Base-by-base conservation (phyloP, 1,140 invertebrate species). In the Ylistrum balloti region DNA sequence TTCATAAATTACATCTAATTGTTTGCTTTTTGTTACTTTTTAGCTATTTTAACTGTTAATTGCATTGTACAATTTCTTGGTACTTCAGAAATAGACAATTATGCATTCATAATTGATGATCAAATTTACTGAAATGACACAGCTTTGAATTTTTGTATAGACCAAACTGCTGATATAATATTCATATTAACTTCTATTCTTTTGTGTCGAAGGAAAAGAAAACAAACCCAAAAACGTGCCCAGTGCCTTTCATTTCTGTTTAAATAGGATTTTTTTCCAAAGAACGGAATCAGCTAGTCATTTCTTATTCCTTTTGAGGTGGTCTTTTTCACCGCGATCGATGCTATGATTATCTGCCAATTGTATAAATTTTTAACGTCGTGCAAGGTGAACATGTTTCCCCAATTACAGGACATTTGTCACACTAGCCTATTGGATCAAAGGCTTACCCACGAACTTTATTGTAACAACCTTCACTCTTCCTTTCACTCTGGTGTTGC, bases 251-350 rank as follows among this genome's bases (percentile, higher is more conserved):
- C 35, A 87, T 87, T 87, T 87, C 86, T 33, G 33, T 35, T 34
- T 87, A 34, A 87, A 35, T 38, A 32, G 86, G 35, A 35, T 87
- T 87, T 35, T 35, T 87, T 87, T 38, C 86, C 33, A n/a, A 35
- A 87, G 35, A 87, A 87, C 33, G 33, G 86, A 34, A 87, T n/a
- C 33, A 87, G 22, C 86, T 20, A 35, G 33, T 87, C 86, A 87
- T 87, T 87, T 35, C 35, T 38, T 87, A 87, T 87, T 87, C 86
- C 86, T 34, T 87, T 87, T 87, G 86, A 87, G 86, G 86, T 35
- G 35, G 33, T 38, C 33, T 35, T n/a, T 34, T 38, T 35, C 33
- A 32, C 35, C 33, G 33, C n/a, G 33, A 87, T 35, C 35, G 86
- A 34, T 87, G 86, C 33, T 87, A 87, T 87, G 35, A 87, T 87